Evolutionary conservation across 1,140 invertebrate genomes (phyloP), one percentile per base, ranked within the genome.

Genomic region (Drosophila tristis): DNA sequence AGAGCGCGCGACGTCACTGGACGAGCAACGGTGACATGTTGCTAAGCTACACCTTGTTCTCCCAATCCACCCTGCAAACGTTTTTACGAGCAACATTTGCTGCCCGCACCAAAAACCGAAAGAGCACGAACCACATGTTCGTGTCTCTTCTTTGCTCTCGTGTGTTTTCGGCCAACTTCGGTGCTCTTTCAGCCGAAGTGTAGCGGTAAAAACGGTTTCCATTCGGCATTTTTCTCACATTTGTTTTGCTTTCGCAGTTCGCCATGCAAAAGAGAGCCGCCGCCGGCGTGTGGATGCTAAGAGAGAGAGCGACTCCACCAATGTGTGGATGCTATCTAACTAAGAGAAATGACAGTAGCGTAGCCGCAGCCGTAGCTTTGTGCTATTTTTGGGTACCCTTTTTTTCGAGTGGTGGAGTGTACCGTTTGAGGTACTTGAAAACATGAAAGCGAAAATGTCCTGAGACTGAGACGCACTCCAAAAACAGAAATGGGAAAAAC

Each of bases 161-260:
- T 23, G 47, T 49, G 51, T 44, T 62, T 29, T 29, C 35, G 35
- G 35, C 35, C 35, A 39, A 39, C 35, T 39, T 39, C 35, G 35
- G 35, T 39, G 4, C 63, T 76, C 56, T 53, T 58, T 55, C 45
- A 54, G 59, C 60, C 76, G 76, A 76, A 72, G 73, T 74, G 70
- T 80, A 79, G 76, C 80, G 76, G 80, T 77, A 79, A 62, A 76
- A 57, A 56, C 7, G 45, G 62, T 80, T 67, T 54, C 59, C 29
- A 43, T 57, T 65, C 62, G 70, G 73, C 45, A 74, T 76, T 87
- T 89, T 87, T 75, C 80, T 87, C 60, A 82, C 82, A 87, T 87
- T 87, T 87, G 82, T 87, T 87, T 87, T 87, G 82, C 75, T 87
- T 87, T 87, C 66, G 75, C 75, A 71, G 51, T 87, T 87, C 81